Evolutionary conservation across 92 coral and sea anemone genomes (phyloP), one percentile per base, ranked within the genome.

Genomic region (Muricea muricata): DNA sequence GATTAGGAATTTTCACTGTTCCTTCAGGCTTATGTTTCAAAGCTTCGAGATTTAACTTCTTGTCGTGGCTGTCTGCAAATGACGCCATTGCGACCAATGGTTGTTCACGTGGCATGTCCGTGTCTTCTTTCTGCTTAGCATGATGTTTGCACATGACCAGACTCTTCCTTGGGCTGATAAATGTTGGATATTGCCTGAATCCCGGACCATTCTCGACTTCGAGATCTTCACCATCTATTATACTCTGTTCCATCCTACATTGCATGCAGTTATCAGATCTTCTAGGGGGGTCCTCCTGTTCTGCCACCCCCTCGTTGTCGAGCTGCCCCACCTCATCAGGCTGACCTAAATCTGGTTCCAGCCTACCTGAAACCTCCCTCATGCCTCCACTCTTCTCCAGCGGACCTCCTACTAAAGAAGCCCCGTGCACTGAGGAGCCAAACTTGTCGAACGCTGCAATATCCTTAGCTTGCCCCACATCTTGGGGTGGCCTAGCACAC

Each of bases 81-180:
- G 52, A 24, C 29, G 78, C n/a, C 78, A 72, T 72, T 8, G 55
- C 21, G 18, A 45, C 9, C 78, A 40, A 0, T 8, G 58, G 78
- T 35, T 72, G 37, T n/a, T 40, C 55, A 40, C 55, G 33, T 72
- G 68, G 17, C n/a, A 47, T 45, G 1, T 56, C 52, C 33, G 3
- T 56, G 39, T 77, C 68, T 10, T 35, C 52, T 71, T 55, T 58
- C 26, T 52, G 28, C 26, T 57, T 56, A 26, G 61, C 83, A 63
- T 78, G 83, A 33, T 58, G 71, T 78, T 78, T 55, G 45, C 83
- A 78, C 83, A 78, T 37, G 18, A 78, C 71, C 23, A 78, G 83
- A 39, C 83, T 78, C 65, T 78, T 78, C 23, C 83, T 78, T 4
- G 83, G 83, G 35, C 83, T 78, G 52, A 78, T 78, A 23, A 78